Base-by-base conservation (phyloP, 2,888 invertebrate genomes). In the Busseola fusca region DNA sequence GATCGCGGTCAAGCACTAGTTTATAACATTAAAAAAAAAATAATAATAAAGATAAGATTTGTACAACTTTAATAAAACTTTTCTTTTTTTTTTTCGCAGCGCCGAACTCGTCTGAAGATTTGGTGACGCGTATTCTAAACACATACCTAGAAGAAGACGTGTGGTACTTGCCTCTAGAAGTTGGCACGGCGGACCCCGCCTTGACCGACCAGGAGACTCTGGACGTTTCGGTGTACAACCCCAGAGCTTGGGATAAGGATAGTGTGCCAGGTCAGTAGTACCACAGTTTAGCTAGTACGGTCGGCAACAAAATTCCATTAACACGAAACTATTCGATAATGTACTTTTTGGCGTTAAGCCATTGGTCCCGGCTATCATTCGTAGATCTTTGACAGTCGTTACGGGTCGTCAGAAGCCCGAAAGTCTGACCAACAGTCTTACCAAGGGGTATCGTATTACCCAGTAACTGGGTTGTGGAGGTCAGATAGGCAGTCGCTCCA, bases 161-260 rank as follows among this genome's bases (percentile, higher is more conserved):
- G 78, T 97, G 96, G 96, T 93, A 96, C 81, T 76, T 94, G 18
- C 95, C 96, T 0, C 84, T 96, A 1, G 92, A 92, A 42, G 90
- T 95, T 57, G 82, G 83, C n/a, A 58, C 60, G 0, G 69, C 64
- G 0, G 94, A 93, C 9, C 78, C 87, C 10, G 87, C 91, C 0
- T 67, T 87, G 34, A 80, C 88, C 0, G 65, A 66, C 0, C 84
- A 83, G 0, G 93, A 94, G 0, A 94, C 95, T 0, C 66, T 90
- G 0, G 96, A 96, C 75, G 83, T 89, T 0, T 76, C 82, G 0
- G 91, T 95, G 1, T 95, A 96, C 82, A 91, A 96, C 83, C 95
- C 95, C 0, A 80, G 91, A 9, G 90, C 91, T 0, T 96, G 96
- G 96, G 80, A 78, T 10, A 94, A 89, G 78, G 95, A 95, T 1